These are phyloP conservation scores for Callimorpha dominula DNA, from an alignment of 2,888 invertebrate genomes.

Conservation along the genomic window DNA sequence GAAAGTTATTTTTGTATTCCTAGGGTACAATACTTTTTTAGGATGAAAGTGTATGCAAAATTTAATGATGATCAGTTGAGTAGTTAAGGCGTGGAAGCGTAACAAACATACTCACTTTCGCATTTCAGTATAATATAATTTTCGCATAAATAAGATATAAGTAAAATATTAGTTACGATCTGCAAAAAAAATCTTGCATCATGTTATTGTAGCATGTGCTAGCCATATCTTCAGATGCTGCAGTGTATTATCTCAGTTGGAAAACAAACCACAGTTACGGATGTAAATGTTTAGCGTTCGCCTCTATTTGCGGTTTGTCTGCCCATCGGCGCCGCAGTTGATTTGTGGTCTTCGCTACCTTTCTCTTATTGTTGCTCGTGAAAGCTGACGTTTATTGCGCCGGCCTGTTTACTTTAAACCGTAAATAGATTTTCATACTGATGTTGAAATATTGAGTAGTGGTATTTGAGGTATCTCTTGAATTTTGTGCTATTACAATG, in stretches of 20 bases:
- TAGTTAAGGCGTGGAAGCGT: background rate
- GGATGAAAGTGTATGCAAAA: background rate
- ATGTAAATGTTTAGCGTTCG: slow-evolving; percentile 26
- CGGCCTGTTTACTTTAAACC: slow-evolving; percentile 32
- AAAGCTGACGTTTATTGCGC: slow-evolving; percentile 43
- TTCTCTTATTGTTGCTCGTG: slow-evolving; percentile 51
- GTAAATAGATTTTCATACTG: slow-evolving; percentile 38
- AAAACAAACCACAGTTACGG: slow-evolving; percentile 24
- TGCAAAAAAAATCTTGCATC: background rate
- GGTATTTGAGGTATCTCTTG: background rate
- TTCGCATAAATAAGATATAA: too few relatives aligned
- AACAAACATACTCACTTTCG: background rate
- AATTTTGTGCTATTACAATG: background rate
- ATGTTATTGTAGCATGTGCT: background rate
- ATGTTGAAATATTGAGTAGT: slow-evolving; percentile 16
- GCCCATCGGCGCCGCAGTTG: slow-evolving; percentile 31
- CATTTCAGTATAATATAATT: background rate
- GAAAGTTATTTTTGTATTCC: too few relatives aligned
- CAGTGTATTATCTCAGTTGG: slow-evolving; percentile 13
- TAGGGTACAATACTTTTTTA: too few relatives aligned
- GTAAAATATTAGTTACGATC: background rate
- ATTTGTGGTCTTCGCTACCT: slow-evolving; percentile 42
- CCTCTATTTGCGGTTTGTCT: slow-evolving; percentile 23
- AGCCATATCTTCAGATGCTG: background rate
- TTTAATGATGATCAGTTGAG: background rate